Percentiles rank a stretch among this genome's conserved stretches.
These are phyloP conservation scores for Catharus bicknelli DNA, from an alignment of 2,113 vertebrate species.

Conservation along the genomic window DNA sequence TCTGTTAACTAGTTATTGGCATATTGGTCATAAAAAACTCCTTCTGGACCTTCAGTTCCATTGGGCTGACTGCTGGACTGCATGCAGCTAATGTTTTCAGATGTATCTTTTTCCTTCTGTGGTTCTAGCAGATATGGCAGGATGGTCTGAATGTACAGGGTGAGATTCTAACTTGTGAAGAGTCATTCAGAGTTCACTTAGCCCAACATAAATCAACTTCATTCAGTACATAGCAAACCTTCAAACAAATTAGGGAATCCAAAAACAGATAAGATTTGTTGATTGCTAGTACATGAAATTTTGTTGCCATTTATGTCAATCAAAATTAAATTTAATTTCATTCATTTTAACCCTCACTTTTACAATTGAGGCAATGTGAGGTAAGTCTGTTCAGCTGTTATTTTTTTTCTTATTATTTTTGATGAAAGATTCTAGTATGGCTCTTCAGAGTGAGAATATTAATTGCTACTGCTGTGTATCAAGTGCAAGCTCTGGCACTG, in stretches of 20 bases:
- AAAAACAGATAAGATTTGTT: neutral
- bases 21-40: neutral
- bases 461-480: neutral
- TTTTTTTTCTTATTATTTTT: neutral
- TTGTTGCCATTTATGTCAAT: neutral
- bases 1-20: neutral
- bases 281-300: neutral
- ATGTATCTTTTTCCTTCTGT: neutral
- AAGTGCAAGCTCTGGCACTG: neutral
- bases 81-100: neutral
- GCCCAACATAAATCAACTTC: neutral
- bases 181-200: neutral
- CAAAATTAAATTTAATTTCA: neutral
- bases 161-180: neutral
- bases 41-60: neutral
- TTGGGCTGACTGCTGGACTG: neutral
- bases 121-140: neutral
- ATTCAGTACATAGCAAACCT: neutral
- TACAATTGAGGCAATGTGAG: neutral
- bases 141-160: neutral
- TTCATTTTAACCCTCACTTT: neutral
- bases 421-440: neutral
- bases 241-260: neutral
- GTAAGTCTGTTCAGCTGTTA: neutral
- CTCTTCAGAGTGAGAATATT: neutral